phyloP scores from a whole-genome alignment of 2,113 vertebrate genomes.

The Ardeotis arabs region DNA sequence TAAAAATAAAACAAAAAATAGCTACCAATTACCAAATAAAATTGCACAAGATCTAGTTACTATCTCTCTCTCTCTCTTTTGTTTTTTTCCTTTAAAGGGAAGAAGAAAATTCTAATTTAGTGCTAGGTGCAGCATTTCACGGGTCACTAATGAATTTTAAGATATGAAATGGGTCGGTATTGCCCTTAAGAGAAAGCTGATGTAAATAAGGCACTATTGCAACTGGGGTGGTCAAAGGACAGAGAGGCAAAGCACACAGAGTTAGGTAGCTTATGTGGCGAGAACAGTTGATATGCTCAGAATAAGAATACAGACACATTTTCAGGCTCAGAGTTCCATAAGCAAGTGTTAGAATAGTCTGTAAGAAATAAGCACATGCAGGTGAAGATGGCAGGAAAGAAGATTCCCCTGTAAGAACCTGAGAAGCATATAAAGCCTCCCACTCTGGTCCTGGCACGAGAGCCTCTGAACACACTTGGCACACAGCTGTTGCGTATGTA shows the following conservation, averaged over 20 bases:
- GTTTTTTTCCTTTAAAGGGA: not conserved
- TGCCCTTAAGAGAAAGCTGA: not conserved
- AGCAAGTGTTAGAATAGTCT: not conserved
- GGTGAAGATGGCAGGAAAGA: not conserved
- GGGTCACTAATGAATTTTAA: not conserved
- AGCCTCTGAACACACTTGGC: not conserved
- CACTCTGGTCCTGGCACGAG: not conserved
- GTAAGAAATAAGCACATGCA: not conserved
- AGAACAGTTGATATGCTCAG: not conserved
- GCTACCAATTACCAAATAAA: not conserved
- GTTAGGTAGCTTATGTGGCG: not conserved
- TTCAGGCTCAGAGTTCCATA: not conserved
- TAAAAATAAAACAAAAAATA: not conserved
- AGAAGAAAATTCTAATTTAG: not conserved
- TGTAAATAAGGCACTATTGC: not conserved
- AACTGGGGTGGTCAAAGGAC: not conserved
- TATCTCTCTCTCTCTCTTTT: not conserved
- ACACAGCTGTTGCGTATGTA: accelerated
- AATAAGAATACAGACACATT: not conserved
- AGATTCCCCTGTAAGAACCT: not conserved
- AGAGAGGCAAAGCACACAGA: not conserved
- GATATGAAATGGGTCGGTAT: slow-evolving; percentile 1
- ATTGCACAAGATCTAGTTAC: not conserved
- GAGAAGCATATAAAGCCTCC: not conserved
- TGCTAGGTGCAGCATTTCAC: not conserved